phyloP scores from a whole-genome alignment of 2,888 invertebrate genomes.

The Aquatica leii region DNA sequence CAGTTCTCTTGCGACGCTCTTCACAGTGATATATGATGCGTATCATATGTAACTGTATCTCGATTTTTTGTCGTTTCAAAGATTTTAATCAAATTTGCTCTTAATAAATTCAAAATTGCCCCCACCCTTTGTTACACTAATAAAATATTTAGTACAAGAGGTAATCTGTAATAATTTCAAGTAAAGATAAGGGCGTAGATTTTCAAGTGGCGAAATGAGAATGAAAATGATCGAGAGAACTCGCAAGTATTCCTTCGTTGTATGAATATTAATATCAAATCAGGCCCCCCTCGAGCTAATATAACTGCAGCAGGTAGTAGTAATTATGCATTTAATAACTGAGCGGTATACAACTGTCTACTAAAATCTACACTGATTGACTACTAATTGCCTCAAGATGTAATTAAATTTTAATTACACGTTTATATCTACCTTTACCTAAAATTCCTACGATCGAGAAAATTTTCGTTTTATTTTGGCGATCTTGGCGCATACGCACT shows the following conservation, averaged over 20 bases:
- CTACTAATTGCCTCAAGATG: slow-evolving; percentile 59
- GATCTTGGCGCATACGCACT: too few species aligned
- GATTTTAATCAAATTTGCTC: slow-evolving; percentile 4
- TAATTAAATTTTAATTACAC: slow-evolving; percentile 61
- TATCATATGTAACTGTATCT: slow-evolving; percentile 35
- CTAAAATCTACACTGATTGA: slow-evolving; percentile 58
- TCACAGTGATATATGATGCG: slow-evolving; percentile 34
- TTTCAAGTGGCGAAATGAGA: slow-evolving; percentile 19
- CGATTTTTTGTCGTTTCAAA: background rate
- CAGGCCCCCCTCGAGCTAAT: slow-evolving; percentile 54
- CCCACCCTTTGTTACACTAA: background rate
- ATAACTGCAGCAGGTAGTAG: slow-evolving; percentile 56
- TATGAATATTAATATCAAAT: slow-evolving; percentile 58
- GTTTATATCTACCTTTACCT: slow-evolving; percentile 47
- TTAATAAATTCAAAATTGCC: slow-evolving; percentile 10
- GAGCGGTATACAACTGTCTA: slow-evolving; percentile 41
- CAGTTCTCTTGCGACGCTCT: slow-evolving; percentile 25
- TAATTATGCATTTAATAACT: slow-evolving; percentile 62
- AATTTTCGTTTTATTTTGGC: background rate
- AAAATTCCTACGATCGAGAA: slow-evolving; percentile 22
- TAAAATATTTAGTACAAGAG: slow-evolving; percentile 24
- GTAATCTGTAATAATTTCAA: slow-evolving; percentile 28
- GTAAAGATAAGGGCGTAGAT: slow-evolving; percentile 13
- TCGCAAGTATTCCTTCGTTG: slow-evolving; percentile 36
- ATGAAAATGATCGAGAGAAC: slow-evolving; percentile 16